These are phyloP conservation scores for Mirza zaza DNA, from an alignment of 2,113 vertebrate genomes.

Conservation along the genomic window DNA sequence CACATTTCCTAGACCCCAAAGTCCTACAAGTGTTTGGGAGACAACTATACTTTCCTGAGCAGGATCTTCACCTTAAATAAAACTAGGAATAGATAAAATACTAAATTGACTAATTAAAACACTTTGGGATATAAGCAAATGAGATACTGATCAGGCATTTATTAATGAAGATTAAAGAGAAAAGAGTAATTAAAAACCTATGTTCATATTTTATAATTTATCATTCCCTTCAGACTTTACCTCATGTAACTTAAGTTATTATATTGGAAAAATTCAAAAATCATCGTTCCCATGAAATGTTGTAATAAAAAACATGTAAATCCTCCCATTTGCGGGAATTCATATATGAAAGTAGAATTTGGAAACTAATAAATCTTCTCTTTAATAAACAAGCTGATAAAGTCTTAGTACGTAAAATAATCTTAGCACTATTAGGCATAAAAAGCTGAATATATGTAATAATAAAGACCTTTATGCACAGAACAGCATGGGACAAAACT, in stretches of 20 bases:
- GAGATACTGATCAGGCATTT: not conserved
- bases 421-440: not conserved
- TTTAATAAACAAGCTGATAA: not conserved
- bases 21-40: not conserved
- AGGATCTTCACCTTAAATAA: not conserved
- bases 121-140: not conserved
- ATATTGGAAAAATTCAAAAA: conserved; percentile 1
- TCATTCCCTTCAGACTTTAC: not conserved
- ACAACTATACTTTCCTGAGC: not conserved
- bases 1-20: not conserved
- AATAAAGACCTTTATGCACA: not conserved
- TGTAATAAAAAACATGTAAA: not conserved
- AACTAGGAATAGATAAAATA: not conserved
- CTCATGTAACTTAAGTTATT: not conserved
- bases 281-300: not conserved
- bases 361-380: not conserved
- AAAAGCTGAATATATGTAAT: not conserved
- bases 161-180: not conserved
- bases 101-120: not conserved
- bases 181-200: not conserved
- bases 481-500: not conserved
- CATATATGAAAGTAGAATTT: not conserved
- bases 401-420: not conserved
- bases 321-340: not conserved
- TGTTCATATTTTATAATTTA: not conserved